Percentiles rank a stretch among this genome's conserved stretches.
These are phyloP conservation scores for Bhutanitis thaidina DNA, from an alignment of 2,888 invertebrate species.

Conservation along the genomic window DNA sequence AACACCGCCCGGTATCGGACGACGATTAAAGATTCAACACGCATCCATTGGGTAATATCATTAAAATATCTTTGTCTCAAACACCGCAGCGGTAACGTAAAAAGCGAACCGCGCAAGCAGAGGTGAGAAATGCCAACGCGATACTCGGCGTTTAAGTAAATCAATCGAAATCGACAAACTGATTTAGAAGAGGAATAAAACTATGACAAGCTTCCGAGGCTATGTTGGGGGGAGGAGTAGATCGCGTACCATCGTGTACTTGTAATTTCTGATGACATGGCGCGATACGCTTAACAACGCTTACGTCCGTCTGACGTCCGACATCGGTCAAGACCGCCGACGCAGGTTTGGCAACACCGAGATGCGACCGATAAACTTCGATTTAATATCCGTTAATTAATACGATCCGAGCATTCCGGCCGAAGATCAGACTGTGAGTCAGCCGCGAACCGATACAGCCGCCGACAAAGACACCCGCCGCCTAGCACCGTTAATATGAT, in stretches of 20 bases:
- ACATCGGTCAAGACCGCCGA: constrained; percentile 53
- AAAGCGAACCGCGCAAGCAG: constrained; percentile 60
- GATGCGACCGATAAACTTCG: constrained; percentile 75
- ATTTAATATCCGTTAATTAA: constrained; percentile 79
- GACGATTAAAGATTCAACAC: constrained; percentile 74
- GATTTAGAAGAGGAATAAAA: constrained; percentile 24
- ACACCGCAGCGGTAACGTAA: constrained; percentile 64
- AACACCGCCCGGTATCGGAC: constrained; percentile 55
- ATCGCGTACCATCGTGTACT: constrained; percentile 64
- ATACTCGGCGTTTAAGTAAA: constrained; percentile 51
- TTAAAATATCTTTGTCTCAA: constrained; percentile 78
- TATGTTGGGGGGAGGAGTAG: background rate
- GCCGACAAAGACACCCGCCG: constrained; percentile 70
- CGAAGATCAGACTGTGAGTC: constrained; percentile 71
- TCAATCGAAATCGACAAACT: constrained; percentile 51
- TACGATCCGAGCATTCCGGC: constrained; percentile 71
- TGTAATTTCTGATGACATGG: constrained; percentile 72
- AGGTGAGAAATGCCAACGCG: constrained; percentile 72
- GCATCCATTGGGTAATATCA: constrained; percentile 74
- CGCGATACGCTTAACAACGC: constrained; percentile 60
- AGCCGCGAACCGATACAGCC: constrained; percentile 49
- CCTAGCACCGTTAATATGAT: constrained; percentile 74
- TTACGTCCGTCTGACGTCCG: constrained; percentile 52
- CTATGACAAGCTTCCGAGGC: constrained; percentile 21
- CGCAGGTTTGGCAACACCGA: constrained; percentile 74